phyloP scores from a whole-genome alignment of 2,113 vertebrate species.

The Helogale parvula region DNA sequence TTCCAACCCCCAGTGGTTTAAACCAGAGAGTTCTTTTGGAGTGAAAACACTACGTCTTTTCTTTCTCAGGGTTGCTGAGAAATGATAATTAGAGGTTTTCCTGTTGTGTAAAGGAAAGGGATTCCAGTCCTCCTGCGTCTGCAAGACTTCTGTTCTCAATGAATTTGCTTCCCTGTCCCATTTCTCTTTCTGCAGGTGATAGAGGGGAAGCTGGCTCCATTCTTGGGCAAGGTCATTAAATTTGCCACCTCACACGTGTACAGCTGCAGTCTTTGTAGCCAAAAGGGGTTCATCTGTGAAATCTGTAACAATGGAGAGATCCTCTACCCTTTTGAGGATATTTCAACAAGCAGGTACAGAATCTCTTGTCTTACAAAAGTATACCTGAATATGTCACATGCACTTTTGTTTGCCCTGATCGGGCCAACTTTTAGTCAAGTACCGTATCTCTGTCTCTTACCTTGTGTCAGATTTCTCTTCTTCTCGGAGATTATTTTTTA shows the following conservation, averaged over 20 bases:
- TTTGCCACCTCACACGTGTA: conserved; percentile 97
- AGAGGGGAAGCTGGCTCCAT: conserved; percentile 97
- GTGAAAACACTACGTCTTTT: conserved; percentile 55
- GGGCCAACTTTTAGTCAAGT: neutral
- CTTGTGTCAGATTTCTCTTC: neutral
- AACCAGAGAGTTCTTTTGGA: conserved; percentile 52
- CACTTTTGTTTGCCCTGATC: neutral
- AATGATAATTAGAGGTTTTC: conserved; percentile 79
- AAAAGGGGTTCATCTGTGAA: conserved; percentile 99
- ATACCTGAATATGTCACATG: conserved; percentile 23
- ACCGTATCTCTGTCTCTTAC: neutral
- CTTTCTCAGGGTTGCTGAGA: conserved; percentile 68
- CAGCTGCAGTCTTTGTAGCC: conserved; percentile 97
- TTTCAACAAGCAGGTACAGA: conserved; percentile 94
- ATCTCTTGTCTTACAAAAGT: conserved; percentile 41
- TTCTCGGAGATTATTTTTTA: neutral
- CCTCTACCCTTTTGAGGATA: conserved; percentile 98
- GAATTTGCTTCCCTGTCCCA: conserved; percentile 46
- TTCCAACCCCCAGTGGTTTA: conserved; percentile 51
- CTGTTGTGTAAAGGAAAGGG: conserved; percentile 68
- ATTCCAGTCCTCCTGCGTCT: conserved; percentile 59
- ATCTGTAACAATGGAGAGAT: conserved; percentile 97
- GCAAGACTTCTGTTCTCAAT: conserved; percentile 39
- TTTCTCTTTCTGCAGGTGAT: conserved; percentile 91
- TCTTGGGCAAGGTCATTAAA: conserved; percentile 98